A percentile compares a stretch with the other conserved stretches of the same genome.
Conservation (phyloP, 2,888 invertebrate species). For the Syrista parreyssii region DNA sequence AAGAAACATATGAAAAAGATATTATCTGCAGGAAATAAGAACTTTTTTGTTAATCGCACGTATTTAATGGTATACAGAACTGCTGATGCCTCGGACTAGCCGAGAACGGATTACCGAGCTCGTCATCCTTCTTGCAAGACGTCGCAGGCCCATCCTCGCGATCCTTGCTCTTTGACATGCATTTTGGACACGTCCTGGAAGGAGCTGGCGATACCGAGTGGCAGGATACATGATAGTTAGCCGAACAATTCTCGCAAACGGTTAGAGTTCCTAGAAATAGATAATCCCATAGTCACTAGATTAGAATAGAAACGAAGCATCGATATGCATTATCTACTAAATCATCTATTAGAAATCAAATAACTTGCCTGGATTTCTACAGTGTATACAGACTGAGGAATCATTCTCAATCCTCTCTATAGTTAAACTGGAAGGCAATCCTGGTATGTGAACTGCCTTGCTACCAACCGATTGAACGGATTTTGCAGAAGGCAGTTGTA, state of each 20-base stretch:
- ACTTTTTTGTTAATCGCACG: slow-evolving; percentile 60
- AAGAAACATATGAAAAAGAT: no score
- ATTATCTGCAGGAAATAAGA: slow-evolving; percentile 49
- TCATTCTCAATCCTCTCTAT: slow-evolving; percentile 68
- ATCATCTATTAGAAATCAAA: not conserved
- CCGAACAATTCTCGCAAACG: slow-evolving; percentile 68
- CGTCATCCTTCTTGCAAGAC: slow-evolving; percentile 47
- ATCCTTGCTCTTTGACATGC: slow-evolving; percentile 50
- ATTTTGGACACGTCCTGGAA: slow-evolving; percentile 67
- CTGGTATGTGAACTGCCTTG: slow-evolving; percentile 65
- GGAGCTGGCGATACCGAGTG: slow-evolving; percentile 67
- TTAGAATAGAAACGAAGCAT: no score
- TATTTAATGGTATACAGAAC: slow-evolving; percentile 6
- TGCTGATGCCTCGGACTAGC: slow-evolving; percentile 22
- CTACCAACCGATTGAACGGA: slow-evolving; percentile 41
- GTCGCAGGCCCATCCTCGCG: slow-evolving; percentile 19
- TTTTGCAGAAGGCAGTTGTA: slow-evolving; percentile 46
- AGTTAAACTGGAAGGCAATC: slow-evolving; percentile 69
- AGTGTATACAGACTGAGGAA: slow-evolving; percentile 64
- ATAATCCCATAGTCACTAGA: slow-evolving; percentile 6
- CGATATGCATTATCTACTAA: not conserved
- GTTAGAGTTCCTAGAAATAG: slow-evolving; percentile 63
- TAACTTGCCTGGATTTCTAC: slow-evolving; percentile 67
- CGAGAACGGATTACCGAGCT: slow-evolving; percentile 51
- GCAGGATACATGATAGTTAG: slow-evolving; percentile 69